Conservation (phyloP, 2,113 vertebrate species). For the Pygoscelis antarcticus region DNA sequence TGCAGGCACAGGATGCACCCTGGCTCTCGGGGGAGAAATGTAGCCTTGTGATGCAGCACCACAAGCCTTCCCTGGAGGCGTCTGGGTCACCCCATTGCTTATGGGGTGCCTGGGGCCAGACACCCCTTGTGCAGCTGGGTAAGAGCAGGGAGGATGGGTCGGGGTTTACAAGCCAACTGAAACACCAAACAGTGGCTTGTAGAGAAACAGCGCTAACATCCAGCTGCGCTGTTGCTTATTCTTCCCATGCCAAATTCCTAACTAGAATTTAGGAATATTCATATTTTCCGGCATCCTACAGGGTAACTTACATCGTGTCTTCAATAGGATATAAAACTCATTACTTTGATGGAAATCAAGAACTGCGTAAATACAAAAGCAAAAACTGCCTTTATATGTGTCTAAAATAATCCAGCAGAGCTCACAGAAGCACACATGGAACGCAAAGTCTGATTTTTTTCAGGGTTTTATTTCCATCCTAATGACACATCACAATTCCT, state of each 20-base stretch:
- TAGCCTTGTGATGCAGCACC: background rate
- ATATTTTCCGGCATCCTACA: background rate
- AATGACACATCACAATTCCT: background rate
- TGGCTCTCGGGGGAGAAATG: fast-evolving
- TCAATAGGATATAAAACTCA: background rate
- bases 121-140: background rate
- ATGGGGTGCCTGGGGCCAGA: background rate
- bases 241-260: background rate
- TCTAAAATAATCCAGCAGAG: background rate
- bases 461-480: background rate
- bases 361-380: background rate
- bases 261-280: background rate
- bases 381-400: background rate
- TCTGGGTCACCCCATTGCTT: background rate
- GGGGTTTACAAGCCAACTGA: background rate
- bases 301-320: background rate
- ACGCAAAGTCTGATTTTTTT: background rate
- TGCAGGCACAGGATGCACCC: background rate
- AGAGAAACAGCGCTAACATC: background rate
- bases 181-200: background rate
- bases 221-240: background rate
- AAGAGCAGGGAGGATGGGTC: background rate
- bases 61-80: fast-evolving
- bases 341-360: background rate
- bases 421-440: background rate